Percentiles rank a stretch among this genome's conserved stretches.
phyloP scores from a whole-genome alignment of 2,113 vertebrate species.

The Oceanodroma tethys region DNA sequence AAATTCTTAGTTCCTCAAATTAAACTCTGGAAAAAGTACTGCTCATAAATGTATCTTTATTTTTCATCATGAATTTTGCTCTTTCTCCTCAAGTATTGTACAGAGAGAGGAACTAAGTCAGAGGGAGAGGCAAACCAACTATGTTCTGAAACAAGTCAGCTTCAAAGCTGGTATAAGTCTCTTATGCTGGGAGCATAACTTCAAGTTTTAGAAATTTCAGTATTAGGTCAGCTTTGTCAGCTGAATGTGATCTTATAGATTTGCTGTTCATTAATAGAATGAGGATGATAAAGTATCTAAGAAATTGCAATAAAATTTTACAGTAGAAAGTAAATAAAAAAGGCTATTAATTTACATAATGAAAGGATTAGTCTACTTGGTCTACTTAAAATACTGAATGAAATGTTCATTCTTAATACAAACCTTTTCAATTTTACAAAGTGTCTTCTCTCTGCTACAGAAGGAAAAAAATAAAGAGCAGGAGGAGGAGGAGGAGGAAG shows the following conservation, averaged over 20 bases:
- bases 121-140: not conserved
- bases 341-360: not conserved
- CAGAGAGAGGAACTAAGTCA: not conserved
- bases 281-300: not conserved
- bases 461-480: slow-evolving; percentile 73
- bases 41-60: not conserved
- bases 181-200: not conserved
- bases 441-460: slow-evolving; percentile 69
- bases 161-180: not conserved
- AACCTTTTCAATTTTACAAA: not conserved
- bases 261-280: not conserved
- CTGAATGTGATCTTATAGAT: not conserved
- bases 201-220: not conserved
- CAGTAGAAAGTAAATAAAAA: not conserved
- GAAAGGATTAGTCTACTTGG: not conserved
- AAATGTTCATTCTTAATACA: not conserved
- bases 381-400: not conserved
- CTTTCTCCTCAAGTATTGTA: not conserved
- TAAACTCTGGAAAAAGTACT: not conserved
- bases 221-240: not conserved
- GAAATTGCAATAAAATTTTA: not conserved
- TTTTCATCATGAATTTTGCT: not conserved
- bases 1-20: not conserved
- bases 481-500: slow-evolving; percentile 77
- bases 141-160: not conserved